Evolutionary conservation across 2,888 invertebrate genomes (phyloP), one percentile per base, ranked within the genome.

Genomic region (Drosophila paramelanica): DNA sequence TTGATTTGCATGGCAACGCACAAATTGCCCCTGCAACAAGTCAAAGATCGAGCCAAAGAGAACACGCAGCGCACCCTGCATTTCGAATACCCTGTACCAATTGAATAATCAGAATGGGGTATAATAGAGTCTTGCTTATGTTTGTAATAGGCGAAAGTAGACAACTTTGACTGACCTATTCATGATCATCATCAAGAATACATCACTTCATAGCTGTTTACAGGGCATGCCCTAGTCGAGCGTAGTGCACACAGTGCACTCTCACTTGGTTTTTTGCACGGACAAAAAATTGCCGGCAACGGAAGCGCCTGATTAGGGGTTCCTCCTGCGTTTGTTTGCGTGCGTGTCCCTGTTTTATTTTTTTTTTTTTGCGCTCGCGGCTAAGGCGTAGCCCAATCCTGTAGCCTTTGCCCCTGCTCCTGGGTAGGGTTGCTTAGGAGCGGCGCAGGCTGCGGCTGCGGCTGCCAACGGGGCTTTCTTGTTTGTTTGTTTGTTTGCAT

Each of bases 281-380:
- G 3, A 27, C 23, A 38, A 56, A 53, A 56, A 61, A 13, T 5
- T 5, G 36, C 52, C 58, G 47, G 41, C 57, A 84, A 42, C 82
- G 83, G 88, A 88, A 78, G 76, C 69, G 70, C 14, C 66, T 79
- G 85, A 69, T 81, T 71, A 85, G 83, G 82, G 82, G 73, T 82
- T 73, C 76, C 81, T 66, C 31, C 51, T 50, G 66, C 50, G 49
- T 56, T 53, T 62, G 69, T 64, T 69, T 51, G 20, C 68, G 59
- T 52, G 58, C 58, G 67, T 51, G 50, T 46, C 33, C 36, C 31
- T 45, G 70, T 47, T 46, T 47, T 36, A 27, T 45, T 46, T 59
- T 25, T 27, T 27, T 13, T 27, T 17, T 42, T 62, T 13, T 46
- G 23, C 17, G 56, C 74, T 69, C 55, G 53, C 53, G 70, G 74